These are phyloP conservation scores for Anneissia japonica DNA, from an alignment of 35 echinoderm and acorn worm genomes.

Conservation along the genomic window DNA sequence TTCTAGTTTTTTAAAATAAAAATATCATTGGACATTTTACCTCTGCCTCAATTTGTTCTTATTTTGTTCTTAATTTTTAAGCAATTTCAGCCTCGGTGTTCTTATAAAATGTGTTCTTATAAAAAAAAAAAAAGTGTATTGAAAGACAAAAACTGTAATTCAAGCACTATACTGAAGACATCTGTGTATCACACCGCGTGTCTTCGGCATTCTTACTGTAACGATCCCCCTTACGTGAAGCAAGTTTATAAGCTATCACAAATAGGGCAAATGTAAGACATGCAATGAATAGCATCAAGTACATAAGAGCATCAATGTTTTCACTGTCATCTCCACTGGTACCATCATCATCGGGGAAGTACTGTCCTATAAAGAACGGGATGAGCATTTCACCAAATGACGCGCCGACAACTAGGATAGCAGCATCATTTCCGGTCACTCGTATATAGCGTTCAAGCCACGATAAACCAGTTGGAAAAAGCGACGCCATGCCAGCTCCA, in stretches of 20 bases:
- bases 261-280: not conserved
- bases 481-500: conserved; percentile 72
- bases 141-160: no score
- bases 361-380: conserved; percentile 39
- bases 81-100: no score
- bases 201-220: not conserved
- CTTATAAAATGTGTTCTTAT: no score
- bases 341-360: not conserved
- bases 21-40: no score
- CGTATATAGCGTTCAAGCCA: conserved; percentile 73
- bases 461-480: conserved; percentile 79
- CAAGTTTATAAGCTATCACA: not conserved
- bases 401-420: conserved; percentile 53
- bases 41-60: no score
- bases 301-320: not conserved
- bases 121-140: no score
- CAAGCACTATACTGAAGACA: no score
- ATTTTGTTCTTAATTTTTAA: no score
- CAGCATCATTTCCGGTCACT: conserved; percentile 55
- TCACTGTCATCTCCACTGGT: not conserved
- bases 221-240: not conserved
- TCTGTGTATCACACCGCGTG: no score
- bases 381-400: conserved; percentile 81
- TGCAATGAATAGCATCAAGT: not conserved
- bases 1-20: no score